Conservation (phyloP, 1,140 invertebrate species). For the Sarcophaga bullata region DNA sequence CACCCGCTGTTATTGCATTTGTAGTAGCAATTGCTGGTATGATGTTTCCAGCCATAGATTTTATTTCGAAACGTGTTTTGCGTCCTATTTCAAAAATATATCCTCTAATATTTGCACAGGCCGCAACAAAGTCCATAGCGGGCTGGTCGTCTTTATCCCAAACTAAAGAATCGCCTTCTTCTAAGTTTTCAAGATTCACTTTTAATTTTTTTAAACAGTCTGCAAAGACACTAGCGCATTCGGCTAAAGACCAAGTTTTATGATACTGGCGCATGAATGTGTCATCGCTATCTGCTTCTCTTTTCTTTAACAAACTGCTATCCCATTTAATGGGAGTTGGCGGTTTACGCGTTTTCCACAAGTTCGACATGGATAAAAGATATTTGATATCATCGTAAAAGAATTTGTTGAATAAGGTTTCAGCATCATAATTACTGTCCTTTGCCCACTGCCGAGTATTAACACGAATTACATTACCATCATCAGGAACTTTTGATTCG, state of each 20-base stretch:
- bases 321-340: slow-evolving; percentile 85
- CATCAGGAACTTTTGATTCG: slow-evolving; percentile 53
- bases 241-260: slow-evolving; percentile 81
- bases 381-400: slow-evolving; percentile 97
- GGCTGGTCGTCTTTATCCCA: slow-evolving; percentile 98
- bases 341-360: slow-evolving; percentile 89
- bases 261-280: slow-evolving; percentile 74
- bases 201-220: slow-evolving; percentile 77
- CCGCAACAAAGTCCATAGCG: slow-evolving; percentile 96
- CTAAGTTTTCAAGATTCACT: slow-evolving; percentile 70
- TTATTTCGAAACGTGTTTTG: slow-evolving; percentile 93
- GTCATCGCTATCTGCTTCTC: slow-evolving; percentile 57
- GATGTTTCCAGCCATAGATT: slow-evolving; percentile 99
- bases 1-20: slow-evolving; percentile 95
- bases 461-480: slow-evolving; percentile 79
- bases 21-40: slow-evolving; percentile 99
- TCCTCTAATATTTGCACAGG: slow-evolving; percentile 92
- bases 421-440: slow-evolving; percentile 83
- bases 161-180: slow-evolving; percentile 78
- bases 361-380: slow-evolving; percentile 91
- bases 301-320: slow-evolving; percentile 71
- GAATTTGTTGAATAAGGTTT: slow-evolving; percentile 87
- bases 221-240: slow-evolving; percentile 77
- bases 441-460: slow-evolving; percentile 94
- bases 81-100: slow-evolving; percentile 90